Evolutionary conservation across 2,888 invertebrate species (phyloP).

Genomic region (Sturmia bella): DNA sequence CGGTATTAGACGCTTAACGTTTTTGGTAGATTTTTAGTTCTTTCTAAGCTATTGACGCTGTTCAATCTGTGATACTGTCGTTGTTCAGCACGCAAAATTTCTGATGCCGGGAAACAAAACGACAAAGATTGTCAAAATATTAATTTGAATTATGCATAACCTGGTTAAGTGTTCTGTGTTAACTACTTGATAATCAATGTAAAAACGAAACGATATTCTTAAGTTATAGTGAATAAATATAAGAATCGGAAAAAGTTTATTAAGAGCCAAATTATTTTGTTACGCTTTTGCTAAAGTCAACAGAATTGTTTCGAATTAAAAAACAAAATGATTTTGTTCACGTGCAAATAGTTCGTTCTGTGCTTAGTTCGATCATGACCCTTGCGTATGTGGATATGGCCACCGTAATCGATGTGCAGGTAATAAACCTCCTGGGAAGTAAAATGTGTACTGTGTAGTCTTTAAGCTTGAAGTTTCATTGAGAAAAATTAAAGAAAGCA

Average conservation of each 20-base stretch:
- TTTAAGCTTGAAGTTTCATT: not conserved
- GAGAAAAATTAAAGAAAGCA: not conserved
- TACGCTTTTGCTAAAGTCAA: not conserved
- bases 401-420: constrained; percentile 90
- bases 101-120: not conserved
- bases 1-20: constrained; percentile 76
- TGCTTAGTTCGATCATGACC: constrained; percentile 82
- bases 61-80: constrained; percentile 54
- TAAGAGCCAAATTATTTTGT: not conserved
- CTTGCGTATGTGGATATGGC: constrained; percentile 89
- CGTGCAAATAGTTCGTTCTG: not conserved
- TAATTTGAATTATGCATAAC: constrained; percentile 5
- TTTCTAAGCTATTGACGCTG: constrained; percentile 74
- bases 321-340: not conserved
- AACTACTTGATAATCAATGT: too few relatives aligned
- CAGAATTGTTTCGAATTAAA: not conserved
- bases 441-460: not conserved
- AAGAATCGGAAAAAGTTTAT: too few relatives aligned
- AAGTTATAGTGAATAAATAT: too few relatives aligned
- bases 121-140: not conserved
- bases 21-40: constrained; percentile 75
- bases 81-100: constrained; percentile 19
- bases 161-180: not conserved
- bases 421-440: constrained; percentile 77
- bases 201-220: too few relatives aligned